Evolutionary conservation across 2,888 invertebrate species (phyloP), one percentile per base, ranked within the genome.

Genomic region (Ormyrus thymus): DNA sequence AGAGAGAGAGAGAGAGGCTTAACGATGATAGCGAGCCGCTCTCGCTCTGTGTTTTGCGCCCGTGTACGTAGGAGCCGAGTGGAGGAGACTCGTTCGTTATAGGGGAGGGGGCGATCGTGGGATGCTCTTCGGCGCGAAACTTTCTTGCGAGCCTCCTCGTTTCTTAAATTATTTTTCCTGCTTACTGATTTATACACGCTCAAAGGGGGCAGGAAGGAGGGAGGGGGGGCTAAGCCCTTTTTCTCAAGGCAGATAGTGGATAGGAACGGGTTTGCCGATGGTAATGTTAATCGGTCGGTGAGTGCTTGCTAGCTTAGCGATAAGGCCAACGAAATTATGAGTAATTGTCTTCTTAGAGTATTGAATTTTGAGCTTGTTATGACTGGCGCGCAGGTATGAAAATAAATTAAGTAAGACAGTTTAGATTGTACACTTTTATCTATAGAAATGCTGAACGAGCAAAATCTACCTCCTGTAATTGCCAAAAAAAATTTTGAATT

Each of bases 21-120:
- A 73, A 73, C 72, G 72, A 73, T 73, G 72, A 73, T 73, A 64
- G 72, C 72, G 62, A 50, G 45, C 50, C 15, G 9, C 13, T 61
- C 13, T 9, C n/a, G 43, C 61, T 61, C 45, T 15, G 29, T 29
- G 29, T 29, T 29, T 29, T 29, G 29, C 29, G 6, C 58, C 15
- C 58, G 15, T 58, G 7, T 56, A 15, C 6, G 4, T 29, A 29
- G 29, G 29, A 29, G 29, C 29, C 3, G 29, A 29, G 29, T 29
- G 29, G 29, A 29, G 29, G 29, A 29, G 29, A 29, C 58, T 58
- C 29, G 15, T 58, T 64, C 62, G 62, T 64, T 61, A 45, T 46
- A 7, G 48, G 48, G 48, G 62, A 7, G 48, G 13, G 46, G 48
- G 13, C 29, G 29, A 29, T 29, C 29, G 29, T 29, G 10, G 50